phyloP scores from a whole-genome alignment of 2,797 vertebrate species.

The Chiloscyllium punctatum region DNA sequence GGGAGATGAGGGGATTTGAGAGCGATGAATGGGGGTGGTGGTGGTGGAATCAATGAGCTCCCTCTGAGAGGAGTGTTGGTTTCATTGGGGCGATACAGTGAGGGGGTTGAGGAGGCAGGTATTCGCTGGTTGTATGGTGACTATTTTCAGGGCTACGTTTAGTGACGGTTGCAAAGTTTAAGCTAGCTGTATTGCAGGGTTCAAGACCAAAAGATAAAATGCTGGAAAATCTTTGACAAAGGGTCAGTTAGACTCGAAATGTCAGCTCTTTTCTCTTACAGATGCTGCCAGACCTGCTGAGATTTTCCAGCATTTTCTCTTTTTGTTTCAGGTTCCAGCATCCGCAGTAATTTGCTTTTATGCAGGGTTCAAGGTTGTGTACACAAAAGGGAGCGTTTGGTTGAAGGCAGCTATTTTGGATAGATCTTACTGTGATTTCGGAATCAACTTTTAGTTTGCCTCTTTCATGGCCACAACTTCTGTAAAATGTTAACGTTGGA shows the following conservation, averaged over 20 bases:
- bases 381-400: not conserved
- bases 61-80: too few relatives aligned
- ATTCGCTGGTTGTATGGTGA: not conserved
- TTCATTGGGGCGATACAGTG: not conserved
- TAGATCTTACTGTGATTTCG: not conserved
- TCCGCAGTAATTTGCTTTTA: too few relatives aligned
- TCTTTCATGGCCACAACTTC: not conserved
- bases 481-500: not conserved
- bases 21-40: too few relatives aligned
- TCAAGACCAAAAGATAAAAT: not conserved
- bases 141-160: not conserved
- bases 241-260: too few relatives aligned
- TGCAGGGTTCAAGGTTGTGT: not conserved
- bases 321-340: too few relatives aligned
- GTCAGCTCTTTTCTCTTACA: too few relatives aligned
- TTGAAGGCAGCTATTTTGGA: not conserved
- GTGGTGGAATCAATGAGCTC: too few relatives aligned
- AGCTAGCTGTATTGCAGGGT: not conserved
- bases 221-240: too few relatives aligned
- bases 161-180: not conserved
- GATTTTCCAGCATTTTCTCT: too few relatives aligned
- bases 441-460: not conserved
- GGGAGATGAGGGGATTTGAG: too few relatives aligned
- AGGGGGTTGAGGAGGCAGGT: not conserved
- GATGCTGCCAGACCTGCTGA: too few relatives aligned